phyloP scores from a whole-genome alignment of 2,888 invertebrate species.

The Aleiodes testaceus region DNA sequence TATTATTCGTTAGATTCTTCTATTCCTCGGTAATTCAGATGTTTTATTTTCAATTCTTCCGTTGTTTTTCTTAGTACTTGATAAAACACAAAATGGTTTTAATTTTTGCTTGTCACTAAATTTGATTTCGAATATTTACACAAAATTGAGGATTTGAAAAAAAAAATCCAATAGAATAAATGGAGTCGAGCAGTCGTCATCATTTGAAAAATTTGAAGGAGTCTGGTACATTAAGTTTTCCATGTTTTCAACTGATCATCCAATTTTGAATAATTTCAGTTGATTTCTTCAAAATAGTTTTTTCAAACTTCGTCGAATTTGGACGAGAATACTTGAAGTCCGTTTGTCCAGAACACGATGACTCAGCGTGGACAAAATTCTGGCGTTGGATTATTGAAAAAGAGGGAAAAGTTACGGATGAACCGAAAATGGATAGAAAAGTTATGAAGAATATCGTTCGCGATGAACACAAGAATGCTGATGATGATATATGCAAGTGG shows the following conservation, averaged over 20 bases:
- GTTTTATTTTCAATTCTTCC: no score
- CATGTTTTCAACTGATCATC: not conserved
- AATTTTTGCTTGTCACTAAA: no score
- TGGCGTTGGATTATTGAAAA: not conserved
- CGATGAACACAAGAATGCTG: not conserved
- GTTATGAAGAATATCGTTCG: not conserved
- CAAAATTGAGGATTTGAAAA: not conserved
- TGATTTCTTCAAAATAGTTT: not conserved
- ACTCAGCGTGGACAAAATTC: slow-evolving; percentile 15
- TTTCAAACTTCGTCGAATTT: slow-evolving; percentile 6
- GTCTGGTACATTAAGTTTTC: slow-evolving; percentile 1
- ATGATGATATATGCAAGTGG: not conserved
- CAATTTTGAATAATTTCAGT: no score
- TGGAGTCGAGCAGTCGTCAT: not conserved
- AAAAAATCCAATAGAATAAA: not conserved
- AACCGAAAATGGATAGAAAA: slow-evolving; percentile 18
- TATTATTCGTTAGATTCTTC: no score
- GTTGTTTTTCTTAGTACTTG: no score
- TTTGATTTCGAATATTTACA: no score
- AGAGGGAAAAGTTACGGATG: not conserved
- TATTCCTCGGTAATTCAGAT: no score
- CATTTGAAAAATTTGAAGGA: slow-evolving; percentile 9
- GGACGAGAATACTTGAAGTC: slow-evolving; percentile 42
- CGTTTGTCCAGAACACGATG: slow-evolving; percentile 48
- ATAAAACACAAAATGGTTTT: no score